Evolutionary conservation across 2,113 vertebrate species (phyloP), one percentile per base, ranked within the genome.

Genomic region (Panthera uncia): DNA sequence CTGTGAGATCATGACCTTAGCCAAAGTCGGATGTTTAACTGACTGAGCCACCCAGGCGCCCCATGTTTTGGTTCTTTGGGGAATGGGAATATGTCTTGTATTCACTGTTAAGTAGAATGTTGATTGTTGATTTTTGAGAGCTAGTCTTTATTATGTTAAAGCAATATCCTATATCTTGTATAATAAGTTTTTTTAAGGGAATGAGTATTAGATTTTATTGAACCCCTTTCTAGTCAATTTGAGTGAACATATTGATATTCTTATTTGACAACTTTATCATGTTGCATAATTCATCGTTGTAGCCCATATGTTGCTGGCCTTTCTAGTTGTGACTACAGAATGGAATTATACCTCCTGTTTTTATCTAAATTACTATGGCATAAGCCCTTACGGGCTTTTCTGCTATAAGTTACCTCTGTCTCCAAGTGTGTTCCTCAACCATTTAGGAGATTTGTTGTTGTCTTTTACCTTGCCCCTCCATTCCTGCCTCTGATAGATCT

Each of bases 181-280:
- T 71, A 92, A 74, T 78, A 76, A 2, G 4, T 68, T 88, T 94
- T 76, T 78, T 85, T n/a, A 52, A 48, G 66, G 27, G 3, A 57
- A 93, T 71, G 16, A 7, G 9, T 91, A 66, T 91, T 96, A 88
- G 23, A 50, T 79, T 94, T 97, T 96, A 48, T 66, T 90, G 36
- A 74, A 23, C 82, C 27, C 9, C 27, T 94, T 92, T 90, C 33
- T 79, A 81, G 61, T 86, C 13, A 63, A 21, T 68, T 69, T 38
- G 88, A 45, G 25, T 48, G 16, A 91, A 66, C 18, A 18, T 48
- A 55, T 38, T 18, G 13, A 52, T 85, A 92, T 95, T 95, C 18
- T 96, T 89, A 76, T 86, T 91, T 85, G 71, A 57, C 12, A 15
- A 7, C n/a, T 85, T 84, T 82, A 12, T 52, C 27, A 65, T 69